Conservation (phyloP, 2,113 vertebrate genomes). For the Cheirogaleus medius region DNA sequence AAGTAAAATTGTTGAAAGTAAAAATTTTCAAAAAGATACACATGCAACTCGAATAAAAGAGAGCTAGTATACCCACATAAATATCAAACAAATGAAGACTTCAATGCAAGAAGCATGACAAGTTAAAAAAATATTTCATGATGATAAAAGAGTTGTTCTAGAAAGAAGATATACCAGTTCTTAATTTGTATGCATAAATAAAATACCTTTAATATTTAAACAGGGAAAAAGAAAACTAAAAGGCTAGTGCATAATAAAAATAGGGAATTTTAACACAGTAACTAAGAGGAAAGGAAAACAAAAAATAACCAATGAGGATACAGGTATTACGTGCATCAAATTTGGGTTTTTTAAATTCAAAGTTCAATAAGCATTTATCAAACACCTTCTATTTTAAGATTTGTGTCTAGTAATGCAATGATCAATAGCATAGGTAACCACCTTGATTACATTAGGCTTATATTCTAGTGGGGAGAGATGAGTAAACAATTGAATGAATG, state of each 20-base stretch:
- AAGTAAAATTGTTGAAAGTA: background rate
- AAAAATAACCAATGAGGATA: background rate
- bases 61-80: background rate
- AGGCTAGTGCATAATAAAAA: background rate
- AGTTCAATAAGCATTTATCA: background rate
- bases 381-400: background rate
- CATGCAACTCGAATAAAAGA: background rate
- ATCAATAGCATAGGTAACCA: background rate
- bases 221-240: background rate
- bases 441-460: background rate
- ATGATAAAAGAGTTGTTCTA: background rate
- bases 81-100: background rate
- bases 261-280: background rate
- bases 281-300: background rate
- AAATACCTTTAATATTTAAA: background rate
- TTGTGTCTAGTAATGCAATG: background rate
- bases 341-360: background rate
- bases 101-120: background rate
- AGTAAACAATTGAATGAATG: background rate
- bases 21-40: background rate
- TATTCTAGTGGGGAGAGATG: background rate
- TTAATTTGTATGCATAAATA: background rate
- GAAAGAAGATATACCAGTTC: background rate
- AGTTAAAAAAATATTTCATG: background rate
- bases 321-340: background rate